Evolutionary conservation across 1,140 invertebrate species (phyloP).

Genomic region (Pseudomyrmex gracilis): DNA sequence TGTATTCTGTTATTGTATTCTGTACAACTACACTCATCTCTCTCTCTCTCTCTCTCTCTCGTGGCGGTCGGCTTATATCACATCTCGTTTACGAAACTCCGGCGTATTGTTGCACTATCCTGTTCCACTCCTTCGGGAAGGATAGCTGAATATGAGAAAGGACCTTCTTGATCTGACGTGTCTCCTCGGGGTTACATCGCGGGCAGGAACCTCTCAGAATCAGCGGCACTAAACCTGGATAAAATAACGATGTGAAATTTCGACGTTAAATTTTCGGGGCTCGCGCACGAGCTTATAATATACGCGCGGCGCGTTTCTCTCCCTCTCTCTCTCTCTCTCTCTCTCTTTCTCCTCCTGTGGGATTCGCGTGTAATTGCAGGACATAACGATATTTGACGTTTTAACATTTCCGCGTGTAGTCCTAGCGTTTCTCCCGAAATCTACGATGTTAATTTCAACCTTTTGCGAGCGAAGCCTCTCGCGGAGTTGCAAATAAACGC

Average conservation of each 20-base stretch:
- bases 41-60: background rate
- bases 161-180: slow-evolving; percentile 89
- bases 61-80: slow-evolving; percentile 37
- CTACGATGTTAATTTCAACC: slow-evolving; percentile 27
- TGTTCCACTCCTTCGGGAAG: slow-evolving; percentile 90
- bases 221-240: slow-evolving; percentile 89
- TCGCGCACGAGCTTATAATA: slow-evolving; percentile 3
- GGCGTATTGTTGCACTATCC: slow-evolving; percentile 88
- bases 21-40: slow-evolving; percentile 2
- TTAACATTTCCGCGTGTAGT: slow-evolving; percentile 27
- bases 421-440: background rate
- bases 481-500: background rate
- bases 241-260: slow-evolving; percentile 70
- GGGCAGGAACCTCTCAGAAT: slow-evolving; percentile 89
- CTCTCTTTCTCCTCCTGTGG: background rate
- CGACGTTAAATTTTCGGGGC: slow-evolving; percentile 53
- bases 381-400: slow-evolving; percentile 60
- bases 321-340: no score
- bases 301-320: background rate
- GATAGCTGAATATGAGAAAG: slow-evolving; percentile 89
- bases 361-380: slow-evolving; percentile 46
- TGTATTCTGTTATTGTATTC: slow-evolving; percentile 1
- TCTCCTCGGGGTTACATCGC: slow-evolving; percentile 89
- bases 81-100: slow-evolving; percentile 71
- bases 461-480: background rate